Percentiles rank a stretch among this genome's conserved stretches.
Conservation (phyloP, 2,797 vertebrate species). For the Phrynocephalus vlangalii region DNA sequence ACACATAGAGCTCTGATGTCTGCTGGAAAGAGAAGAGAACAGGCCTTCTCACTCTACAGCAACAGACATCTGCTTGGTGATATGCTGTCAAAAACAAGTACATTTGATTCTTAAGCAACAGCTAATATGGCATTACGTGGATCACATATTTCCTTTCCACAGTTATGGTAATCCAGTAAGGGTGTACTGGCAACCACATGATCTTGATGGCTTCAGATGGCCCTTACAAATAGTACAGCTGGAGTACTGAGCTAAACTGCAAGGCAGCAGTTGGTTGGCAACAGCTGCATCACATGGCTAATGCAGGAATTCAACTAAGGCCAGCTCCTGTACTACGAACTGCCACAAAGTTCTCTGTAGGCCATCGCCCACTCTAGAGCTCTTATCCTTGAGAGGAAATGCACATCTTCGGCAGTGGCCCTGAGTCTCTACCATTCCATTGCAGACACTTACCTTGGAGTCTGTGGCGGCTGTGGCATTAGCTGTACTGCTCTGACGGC, state of each 20-base stretch:
- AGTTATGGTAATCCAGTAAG: not conserved
- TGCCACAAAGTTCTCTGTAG: not conserved
- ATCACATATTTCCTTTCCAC: not conserved
- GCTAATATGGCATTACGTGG: not conserved
- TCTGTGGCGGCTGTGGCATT: conserved; percentile 34
- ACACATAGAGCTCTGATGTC: not conserved
- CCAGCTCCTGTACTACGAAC: not conserved
- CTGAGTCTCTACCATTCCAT: not conserved
- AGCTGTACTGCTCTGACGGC: conserved; percentile 62
- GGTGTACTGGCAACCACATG: not conserved
- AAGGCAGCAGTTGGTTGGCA: not conserved
- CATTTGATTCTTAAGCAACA: not conserved
- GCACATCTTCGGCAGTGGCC: no score
- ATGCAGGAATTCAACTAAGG: not conserved
- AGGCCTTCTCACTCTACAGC: not conserved
- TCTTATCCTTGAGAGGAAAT: not conserved
- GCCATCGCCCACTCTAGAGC: not conserved
- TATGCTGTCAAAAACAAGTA: not conserved
- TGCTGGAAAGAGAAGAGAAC: not conserved
- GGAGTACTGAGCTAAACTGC: not conserved
- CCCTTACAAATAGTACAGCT: not conserved
- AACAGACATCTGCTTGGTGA: not conserved
- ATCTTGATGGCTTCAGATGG: not conserved
- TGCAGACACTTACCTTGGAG: conserved; percentile 66
- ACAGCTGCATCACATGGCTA: not conserved